These are phyloP conservation scores for Notamacropus eugenii DNA, from an alignment of 2,797 vertebrate genomes.

Conservation along the genomic window DNA sequence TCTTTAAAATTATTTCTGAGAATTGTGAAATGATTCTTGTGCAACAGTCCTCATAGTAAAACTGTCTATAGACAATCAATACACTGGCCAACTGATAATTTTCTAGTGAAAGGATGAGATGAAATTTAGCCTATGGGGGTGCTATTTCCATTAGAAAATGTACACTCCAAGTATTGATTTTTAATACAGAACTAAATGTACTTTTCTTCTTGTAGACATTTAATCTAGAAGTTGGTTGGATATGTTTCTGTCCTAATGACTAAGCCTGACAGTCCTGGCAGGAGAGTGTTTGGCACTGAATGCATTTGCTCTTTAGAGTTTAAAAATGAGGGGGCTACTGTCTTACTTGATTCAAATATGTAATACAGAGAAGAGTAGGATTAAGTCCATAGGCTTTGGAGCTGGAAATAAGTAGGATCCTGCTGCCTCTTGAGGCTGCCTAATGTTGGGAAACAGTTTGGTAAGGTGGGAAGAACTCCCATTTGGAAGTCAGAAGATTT, in stretches of 20 bases:
- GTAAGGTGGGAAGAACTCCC: neutral
- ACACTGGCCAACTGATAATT: neutral
- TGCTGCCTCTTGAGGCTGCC: neutral
- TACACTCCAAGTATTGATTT: neutral
- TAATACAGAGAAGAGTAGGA: neutral
- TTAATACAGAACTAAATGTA: neutral
- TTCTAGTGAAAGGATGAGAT: neutral
- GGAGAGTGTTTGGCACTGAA: neutral
- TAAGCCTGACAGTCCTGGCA: neutral
- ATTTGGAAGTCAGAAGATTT: neutral
- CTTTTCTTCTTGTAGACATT: neutral
- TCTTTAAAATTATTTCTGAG: neutral
- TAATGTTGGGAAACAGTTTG: neutral
- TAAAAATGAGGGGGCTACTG: neutral
- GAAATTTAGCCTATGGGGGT: neutral
- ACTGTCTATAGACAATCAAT: neutral
- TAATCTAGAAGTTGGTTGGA: neutral
- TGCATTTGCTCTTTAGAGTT: neutral
- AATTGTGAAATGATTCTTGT: neutral
- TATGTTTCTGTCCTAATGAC: neutral
- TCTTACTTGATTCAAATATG: neutral
- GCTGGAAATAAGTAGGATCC: neutral
- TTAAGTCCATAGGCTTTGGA: neutral
- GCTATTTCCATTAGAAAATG: neutral
- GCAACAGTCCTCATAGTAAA: neutral